A percentile compares a stretch with the other conserved stretches of the same genome.
Evolutionary conservation across 2,797 vertebrate species (phyloP).

Genomic region (Onychomys leucogaster): DNA sequence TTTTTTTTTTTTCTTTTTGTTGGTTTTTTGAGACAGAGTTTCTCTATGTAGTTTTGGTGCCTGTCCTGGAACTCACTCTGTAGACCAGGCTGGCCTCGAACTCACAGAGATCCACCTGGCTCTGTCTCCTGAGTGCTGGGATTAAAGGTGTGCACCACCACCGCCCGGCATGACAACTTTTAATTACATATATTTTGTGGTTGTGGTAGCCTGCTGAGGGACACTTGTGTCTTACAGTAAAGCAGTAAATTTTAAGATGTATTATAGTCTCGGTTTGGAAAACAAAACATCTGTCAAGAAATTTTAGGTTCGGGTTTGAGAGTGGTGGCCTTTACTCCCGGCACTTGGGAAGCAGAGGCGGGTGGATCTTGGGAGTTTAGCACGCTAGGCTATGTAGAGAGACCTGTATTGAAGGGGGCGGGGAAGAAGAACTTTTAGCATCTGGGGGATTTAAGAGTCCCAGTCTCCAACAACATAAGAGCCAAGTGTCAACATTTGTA

Average conservation of each 20-base stretch:
- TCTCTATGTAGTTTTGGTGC: too few species aligned
- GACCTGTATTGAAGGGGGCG: not conserved
- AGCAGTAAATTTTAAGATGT: slow-evolving; percentile 7
- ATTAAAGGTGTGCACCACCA: too few species aligned
- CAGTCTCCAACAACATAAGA: not conserved
- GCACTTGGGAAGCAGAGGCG: not conserved
- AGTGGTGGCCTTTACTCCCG: not conserved
- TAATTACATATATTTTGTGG: slow-evolving; percentile 28
- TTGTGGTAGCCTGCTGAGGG: not conserved
- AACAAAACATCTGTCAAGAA: slow-evolving; percentile 34
- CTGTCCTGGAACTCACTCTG: too few species aligned
- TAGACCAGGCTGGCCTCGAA: too few species aligned
- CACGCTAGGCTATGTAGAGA: not conserved
- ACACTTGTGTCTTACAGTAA: not conserved
- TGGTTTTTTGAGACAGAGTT: too few species aligned
- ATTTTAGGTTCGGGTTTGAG: not conserved
- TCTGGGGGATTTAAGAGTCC: slow-evolving; percentile 20
- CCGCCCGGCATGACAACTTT: not conserved
- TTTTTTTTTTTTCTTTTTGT: too few species aligned
- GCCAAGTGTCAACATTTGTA: not conserved
- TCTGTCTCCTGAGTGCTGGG: too few species aligned
- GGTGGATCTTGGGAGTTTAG: not conserved
- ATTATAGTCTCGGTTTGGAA: slow-evolving; percentile 14
- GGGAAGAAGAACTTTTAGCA: not conserved
- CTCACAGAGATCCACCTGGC: too few species aligned